A percentile compares a stretch with the other conserved stretches of the same genome.
phyloP scores from a whole-genome alignment of 2,888 invertebrate genomes.

The Fabriciana adippe region DNA sequence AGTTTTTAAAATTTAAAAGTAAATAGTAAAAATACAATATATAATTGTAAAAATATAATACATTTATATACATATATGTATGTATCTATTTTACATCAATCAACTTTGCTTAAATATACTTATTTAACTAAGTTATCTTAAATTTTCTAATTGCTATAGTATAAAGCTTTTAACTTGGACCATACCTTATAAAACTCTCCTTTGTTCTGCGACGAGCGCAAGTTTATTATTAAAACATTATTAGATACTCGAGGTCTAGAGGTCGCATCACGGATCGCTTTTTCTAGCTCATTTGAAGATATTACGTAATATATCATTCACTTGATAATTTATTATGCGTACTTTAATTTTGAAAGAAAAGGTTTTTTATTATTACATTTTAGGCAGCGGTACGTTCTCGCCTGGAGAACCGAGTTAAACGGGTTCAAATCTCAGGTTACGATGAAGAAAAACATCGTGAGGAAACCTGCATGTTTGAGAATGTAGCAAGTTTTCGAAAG shows the following conservation, averaged over 20 bases:
- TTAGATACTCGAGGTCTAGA: conserved; percentile 55
- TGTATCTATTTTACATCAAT: too few species aligned
- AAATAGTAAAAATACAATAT: too few species aligned
- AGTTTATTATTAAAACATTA: conserved; percentile 75
- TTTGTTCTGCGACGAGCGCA: conserved; percentile 51
- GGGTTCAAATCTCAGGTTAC: too few species aligned
- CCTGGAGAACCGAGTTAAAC: too few species aligned
- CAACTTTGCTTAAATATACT: not conserved
- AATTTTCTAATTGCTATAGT: not conserved
- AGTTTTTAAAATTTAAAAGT: too few species aligned
- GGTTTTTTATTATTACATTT: not conserved
- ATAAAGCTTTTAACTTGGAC: conserved; percentile 38
- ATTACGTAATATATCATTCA: conserved; percentile 15
- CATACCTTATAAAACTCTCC: conserved; percentile 41
- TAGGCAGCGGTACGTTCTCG: too few species aligned
- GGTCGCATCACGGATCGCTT: conserved; percentile 22
- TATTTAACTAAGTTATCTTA: not conserved
- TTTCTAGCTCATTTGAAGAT: conserved; percentile 15
- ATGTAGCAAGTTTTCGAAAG: too few species aligned
- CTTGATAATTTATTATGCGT: conserved; percentile 6
- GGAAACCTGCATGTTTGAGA: not conserved
- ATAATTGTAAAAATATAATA: too few species aligned
- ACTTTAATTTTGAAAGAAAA: conserved; percentile 1
- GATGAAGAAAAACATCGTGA: too few species aligned
- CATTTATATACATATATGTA: too few species aligned